Conservation (phyloP, 2,113 vertebrate genomes). For the Morone saxatilis region DNA sequence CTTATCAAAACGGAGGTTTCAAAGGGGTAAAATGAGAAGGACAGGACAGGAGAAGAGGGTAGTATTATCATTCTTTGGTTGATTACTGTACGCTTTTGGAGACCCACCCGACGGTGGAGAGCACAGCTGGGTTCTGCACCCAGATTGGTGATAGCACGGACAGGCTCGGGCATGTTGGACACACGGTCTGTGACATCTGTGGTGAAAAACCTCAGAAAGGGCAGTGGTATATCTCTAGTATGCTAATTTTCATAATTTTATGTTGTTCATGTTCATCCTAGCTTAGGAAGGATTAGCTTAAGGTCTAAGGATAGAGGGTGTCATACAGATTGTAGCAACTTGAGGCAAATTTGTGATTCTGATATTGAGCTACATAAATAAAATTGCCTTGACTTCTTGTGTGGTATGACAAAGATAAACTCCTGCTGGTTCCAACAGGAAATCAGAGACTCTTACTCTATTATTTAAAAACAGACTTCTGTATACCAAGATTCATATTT, state of each 20-base stretch:
- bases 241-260: background rate
- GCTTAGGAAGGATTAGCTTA: background rate
- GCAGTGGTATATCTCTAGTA: background rate
- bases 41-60: slow-evolving; percentile 73
- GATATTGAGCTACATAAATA: background rate
- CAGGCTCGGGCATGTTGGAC: slow-evolving; percentile 48
- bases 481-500: background rate
- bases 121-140: slow-evolving; percentile 28
- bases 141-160: slow-evolving; percentile 27
- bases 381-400: background rate
- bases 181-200: slow-evolving; percentile 16
- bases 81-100: background rate
- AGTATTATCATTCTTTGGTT: slow-evolving; percentile 55
- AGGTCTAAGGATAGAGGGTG: background rate
- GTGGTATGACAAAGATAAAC: background rate
- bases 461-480: background rate
- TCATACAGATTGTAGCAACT: background rate
- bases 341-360: background rate
- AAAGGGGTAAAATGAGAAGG: background rate
- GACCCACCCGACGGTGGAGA: slow-evolving; percentile 28
- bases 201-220: background rate
- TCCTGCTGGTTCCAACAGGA: too few relatives aligned
- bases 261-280: background rate
- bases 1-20: slow-evolving; percentile 12
- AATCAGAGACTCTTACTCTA: background rate